Evolutionary conservation across 2,797 vertebrate genomes (phyloP), one percentile per base, ranked within the genome.

Genomic region (Melanotaenia maccullochi): DNA sequence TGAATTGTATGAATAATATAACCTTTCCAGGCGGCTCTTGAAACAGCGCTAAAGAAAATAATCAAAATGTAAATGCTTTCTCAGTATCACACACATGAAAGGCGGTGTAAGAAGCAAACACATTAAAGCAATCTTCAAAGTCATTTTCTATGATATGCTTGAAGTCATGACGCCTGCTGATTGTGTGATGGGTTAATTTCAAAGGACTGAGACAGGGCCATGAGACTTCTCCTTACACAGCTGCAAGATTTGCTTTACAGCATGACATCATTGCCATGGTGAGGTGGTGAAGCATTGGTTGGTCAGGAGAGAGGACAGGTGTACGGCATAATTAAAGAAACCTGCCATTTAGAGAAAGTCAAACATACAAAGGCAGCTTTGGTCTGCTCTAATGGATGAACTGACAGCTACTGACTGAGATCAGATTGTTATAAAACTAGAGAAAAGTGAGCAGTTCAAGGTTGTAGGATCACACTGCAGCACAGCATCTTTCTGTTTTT

Each of bases 61-160:
- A 76, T 88, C 78, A 73, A 68, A 83, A 83, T 87, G 70, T 84
- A 82, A 90, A 89, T 85, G 75, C 78, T 60, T 72, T 59, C 78
- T 84, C 58, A 1, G 47, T 68, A 67, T 73, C 69, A 72, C 60
- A 36, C 59, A 74, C 83, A 86, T 86, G 76, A 89, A 85, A 90
- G 72, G 57, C 57, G 4, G 52, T 0, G 9, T 36, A 30, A 57
- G 64, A 78, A 74, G 72, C 68, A 66, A 82, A 85, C 59, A 74
- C 71, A 73, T 82, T 81, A 82, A 81, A 85, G 82, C 30, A 28
- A 68, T 82, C 79, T 85, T 87, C 76, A 88, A 76, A 90, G 85
- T 62, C 35, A 47, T 40, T 60, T 68, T 60, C 62, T 67, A 72
- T 65, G 44, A 55, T 64, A 65, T 77, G 78, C 65, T 68, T 60